Conservation (phyloP, 2,797 vertebrate species). For the Syngnathus acus region DNA sequence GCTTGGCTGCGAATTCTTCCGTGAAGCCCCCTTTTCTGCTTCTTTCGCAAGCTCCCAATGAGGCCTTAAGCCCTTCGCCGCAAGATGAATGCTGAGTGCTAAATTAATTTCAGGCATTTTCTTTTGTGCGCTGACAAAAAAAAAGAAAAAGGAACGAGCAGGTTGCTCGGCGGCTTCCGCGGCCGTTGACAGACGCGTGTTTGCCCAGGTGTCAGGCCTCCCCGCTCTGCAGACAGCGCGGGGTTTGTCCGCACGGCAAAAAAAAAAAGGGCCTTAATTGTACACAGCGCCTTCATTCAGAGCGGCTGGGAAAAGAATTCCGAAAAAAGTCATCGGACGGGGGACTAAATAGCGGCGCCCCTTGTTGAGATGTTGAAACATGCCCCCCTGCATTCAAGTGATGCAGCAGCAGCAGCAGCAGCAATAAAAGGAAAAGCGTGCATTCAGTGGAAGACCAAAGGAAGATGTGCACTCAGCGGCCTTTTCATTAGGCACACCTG, state of each 20-base stretch:
- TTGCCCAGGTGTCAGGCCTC: constrained; percentile 82
- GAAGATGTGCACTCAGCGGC: constrained; percentile 18
- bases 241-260: constrained; percentile 63
- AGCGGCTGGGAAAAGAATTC: constrained; percentile 52
- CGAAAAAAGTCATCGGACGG: constrained; percentile 20
- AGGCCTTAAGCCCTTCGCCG: constrained; percentile 64
- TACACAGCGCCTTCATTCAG: constrained; percentile 59
- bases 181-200: constrained; percentile 80
- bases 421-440: constrained; percentile 34
- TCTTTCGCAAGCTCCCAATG: constrained; percentile 65
- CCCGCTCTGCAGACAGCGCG: constrained; percentile 62
- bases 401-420: constrained; percentile 5
- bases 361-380: constrained; percentile 49
- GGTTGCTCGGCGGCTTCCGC: constrained; percentile 75
- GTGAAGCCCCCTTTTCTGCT: constrained; percentile 63
- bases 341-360: constrained; percentile 34
- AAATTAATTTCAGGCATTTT: constrained; percentile 76
- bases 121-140: constrained; percentile 73
- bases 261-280: constrained; percentile 47
- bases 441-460: constrained; percentile 41
- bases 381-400: constrained; percentile 41
- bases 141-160: constrained; percentile 43
- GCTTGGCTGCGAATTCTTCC: constrained; percentile 66
- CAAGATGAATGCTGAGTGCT: constrained; percentile 73
- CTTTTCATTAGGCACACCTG: constrained; percentile 39